These are phyloP conservation scores for Calosoma granatense DNA, from an alignment of 1,140 invertebrate genomes.

Conservation along the genomic window DNA sequence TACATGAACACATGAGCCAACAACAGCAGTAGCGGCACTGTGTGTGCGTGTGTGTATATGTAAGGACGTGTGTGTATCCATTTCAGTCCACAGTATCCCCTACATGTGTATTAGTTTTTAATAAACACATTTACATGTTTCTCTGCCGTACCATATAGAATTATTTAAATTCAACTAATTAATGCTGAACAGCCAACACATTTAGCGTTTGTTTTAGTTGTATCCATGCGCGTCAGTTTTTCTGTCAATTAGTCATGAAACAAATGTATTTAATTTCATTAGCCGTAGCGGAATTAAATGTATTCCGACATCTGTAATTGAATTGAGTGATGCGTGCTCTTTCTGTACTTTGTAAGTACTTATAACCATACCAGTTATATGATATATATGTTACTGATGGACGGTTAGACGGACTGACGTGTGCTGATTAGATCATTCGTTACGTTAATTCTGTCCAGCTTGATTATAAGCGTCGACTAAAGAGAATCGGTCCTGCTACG, in stretches of 20 bases:
- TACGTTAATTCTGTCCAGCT: background rate
- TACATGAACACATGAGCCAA: too few species aligned
- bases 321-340: too few species aligned
- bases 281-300: background rate
- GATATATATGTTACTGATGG: background rate
- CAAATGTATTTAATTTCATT: background rate
- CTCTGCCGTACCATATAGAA: too few species aligned
- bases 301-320: background rate
- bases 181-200: background rate
- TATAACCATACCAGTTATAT: background rate
- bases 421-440: background rate
- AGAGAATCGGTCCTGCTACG: background rate
- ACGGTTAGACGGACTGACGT: background rate
- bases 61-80: too few species aligned
- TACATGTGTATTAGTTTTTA: too few species aligned
- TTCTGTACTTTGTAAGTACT: too few species aligned
- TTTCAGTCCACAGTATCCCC: too few species aligned
- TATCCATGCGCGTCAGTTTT: conserved; percentile 5
- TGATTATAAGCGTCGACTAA: background rate
- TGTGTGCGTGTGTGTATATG: too few species aligned
- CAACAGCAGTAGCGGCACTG: too few species aligned
- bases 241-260: conserved; percentile 2
- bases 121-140: too few species aligned
- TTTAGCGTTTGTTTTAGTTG: background rate
- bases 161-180: background rate